Evolutionary conservation across 2,113 vertebrate genomes (phyloP).

Genomic region (Typhlomys cinereus): DNA sequence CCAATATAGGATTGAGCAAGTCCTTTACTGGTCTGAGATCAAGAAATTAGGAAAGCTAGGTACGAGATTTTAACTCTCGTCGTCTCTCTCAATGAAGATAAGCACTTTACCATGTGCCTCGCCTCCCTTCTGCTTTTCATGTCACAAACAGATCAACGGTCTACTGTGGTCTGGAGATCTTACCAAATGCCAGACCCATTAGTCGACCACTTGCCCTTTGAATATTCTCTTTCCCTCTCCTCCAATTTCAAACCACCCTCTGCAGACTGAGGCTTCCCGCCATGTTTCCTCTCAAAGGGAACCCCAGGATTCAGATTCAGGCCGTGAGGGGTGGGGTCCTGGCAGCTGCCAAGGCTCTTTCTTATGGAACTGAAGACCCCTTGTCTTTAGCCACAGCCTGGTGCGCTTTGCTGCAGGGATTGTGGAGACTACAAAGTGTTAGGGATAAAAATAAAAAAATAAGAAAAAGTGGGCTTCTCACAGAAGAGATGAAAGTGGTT

Average conservation of each 20-base stretch:
- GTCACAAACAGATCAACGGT: neutral
- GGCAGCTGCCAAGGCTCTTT: neutral
- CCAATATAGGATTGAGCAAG: neutral
- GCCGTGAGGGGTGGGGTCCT: neutral
- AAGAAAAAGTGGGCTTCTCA: neutral
- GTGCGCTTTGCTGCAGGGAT: neutral
- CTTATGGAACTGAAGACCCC: neutral
- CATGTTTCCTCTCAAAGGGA: neutral
- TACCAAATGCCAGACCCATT: neutral
- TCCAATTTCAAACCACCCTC: neutral
- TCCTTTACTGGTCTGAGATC: neutral
- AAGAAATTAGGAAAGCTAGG: neutral
- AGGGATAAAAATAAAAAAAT: neutral
- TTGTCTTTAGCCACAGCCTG: neutral
- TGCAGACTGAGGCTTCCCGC: neutral
- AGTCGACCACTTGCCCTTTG: neutral
- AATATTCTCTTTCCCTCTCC: neutral
- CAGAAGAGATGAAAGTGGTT: neutral
- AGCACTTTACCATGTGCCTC: neutral
- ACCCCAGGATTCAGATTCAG: neutral
- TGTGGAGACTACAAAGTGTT: neutral
- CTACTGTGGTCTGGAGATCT: neutral
- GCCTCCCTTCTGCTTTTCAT: neutral
- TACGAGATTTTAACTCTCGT: slow-evolving; percentile 20
- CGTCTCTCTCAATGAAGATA: neutral